Percentiles rank a stretch among this genome's conserved stretches.
phyloP scores from a whole-genome alignment of 2,113 vertebrate genomes.

The Benitochromis conjunctus region DNA sequence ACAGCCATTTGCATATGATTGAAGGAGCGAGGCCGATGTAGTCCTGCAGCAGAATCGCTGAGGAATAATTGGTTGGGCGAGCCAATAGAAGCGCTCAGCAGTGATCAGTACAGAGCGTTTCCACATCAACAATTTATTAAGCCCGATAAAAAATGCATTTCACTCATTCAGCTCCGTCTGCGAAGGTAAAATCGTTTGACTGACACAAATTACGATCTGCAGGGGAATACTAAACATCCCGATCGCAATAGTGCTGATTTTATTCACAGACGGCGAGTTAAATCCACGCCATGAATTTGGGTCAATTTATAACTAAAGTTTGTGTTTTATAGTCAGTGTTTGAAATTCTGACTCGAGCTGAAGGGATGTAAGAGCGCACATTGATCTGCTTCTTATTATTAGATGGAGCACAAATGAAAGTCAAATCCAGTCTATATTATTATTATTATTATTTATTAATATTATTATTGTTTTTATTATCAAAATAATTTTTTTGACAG shows the following conservation, averaged over 20 bases:
- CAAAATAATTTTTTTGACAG: too few relatives aligned
- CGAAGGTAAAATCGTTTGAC: not conserved
- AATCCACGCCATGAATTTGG: not conserved
- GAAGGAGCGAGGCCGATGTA: constrained; percentile 75
- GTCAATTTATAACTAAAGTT: not conserved
- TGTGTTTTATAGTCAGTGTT: not conserved
- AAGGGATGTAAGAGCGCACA: rapidly evolving
- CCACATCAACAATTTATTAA: not conserved
- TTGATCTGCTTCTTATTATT: not conserved
- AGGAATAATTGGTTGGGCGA: not conserved
- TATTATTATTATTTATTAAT: not conserved
- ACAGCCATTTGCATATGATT: constrained; percentile 88
- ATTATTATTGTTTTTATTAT: too few relatives aligned
- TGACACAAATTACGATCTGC: not conserved
- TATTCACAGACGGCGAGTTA: not conserved
- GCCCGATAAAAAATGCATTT: not conserved
- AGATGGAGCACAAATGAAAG: not conserved
- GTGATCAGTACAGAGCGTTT: constrained; percentile 21
- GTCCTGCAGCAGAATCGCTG: not conserved
- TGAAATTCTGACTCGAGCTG: not conserved
- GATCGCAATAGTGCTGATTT: not conserved
- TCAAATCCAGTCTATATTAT: not conserved
- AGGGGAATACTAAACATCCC: not conserved
- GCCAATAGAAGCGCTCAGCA: not conserved
- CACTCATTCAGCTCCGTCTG: not conserved